Percentiles rank a stretch among this genome's conserved stretches.
phyloP scores from a whole-genome alignment of 2,797 vertebrate genomes.

The Protosalanx chinensis region DNA sequence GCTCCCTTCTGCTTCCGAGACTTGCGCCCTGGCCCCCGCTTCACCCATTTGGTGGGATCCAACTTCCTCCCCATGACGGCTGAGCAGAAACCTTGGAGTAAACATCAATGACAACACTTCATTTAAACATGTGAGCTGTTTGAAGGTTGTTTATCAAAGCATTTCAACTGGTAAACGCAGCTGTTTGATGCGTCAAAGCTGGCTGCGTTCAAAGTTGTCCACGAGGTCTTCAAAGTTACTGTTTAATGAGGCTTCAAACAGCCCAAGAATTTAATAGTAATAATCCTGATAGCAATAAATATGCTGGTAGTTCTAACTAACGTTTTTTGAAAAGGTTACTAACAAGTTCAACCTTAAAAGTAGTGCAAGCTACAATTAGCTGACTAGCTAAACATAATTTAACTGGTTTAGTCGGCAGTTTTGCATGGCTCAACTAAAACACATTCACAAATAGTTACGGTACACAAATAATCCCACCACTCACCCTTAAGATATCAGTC shows the following conservation, averaged over 20 bases:
- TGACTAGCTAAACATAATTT: background rate
- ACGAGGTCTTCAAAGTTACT: background rate
- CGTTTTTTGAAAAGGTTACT: background rate
- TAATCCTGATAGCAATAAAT: too few species aligned
- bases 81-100: constrained; percentile 38
- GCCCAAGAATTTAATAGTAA: background rate
- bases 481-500: constrained; percentile 33
- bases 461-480: constrained; percentile 11
- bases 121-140: too few species aligned
- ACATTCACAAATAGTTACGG: too few species aligned
- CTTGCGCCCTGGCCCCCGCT: constrained; percentile 88
- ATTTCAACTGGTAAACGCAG: background rate
- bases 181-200: background rate
- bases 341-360: background rate
- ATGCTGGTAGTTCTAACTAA: background rate
- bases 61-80: constrained; percentile 87
- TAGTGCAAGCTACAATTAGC: background rate
- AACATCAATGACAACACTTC: background rate
- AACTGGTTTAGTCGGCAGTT: background rate
- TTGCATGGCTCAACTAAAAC: too few species aligned
- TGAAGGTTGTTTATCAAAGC: too few species aligned
- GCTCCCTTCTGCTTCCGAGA: constrained; percentile 89
- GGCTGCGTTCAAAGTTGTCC: background rate
- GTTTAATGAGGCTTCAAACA: background rate
- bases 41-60: constrained; percentile 83